Evolutionary conservation across 2,113 vertebrate species (phyloP).

Genomic region (Dryoscopus gambensis): DNA sequence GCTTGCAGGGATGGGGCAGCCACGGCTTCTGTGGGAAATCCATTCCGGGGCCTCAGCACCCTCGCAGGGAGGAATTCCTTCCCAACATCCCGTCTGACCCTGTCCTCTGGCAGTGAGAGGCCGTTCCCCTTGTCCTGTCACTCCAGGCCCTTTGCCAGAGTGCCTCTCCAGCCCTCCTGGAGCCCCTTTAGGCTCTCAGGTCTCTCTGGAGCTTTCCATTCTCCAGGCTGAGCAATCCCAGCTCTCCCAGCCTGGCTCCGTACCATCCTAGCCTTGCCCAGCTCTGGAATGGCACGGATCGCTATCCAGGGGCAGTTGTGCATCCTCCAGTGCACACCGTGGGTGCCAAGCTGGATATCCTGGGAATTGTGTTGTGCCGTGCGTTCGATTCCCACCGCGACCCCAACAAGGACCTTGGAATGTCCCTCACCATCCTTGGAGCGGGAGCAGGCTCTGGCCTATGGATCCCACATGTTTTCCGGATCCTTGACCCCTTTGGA

Average conservation of each 20-base stretch:
- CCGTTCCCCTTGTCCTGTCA: background rate
- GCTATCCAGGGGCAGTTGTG: background rate
- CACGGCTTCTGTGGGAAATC: background rate
- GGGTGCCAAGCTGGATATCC: background rate
- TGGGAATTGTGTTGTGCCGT: accelerated
- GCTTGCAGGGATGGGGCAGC: background rate
- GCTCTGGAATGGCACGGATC: background rate
- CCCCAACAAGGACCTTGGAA: accelerated
- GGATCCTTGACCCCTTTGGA: background rate
- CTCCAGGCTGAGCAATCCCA: background rate
- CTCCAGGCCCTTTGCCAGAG: background rate
- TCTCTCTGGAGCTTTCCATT: background rate
- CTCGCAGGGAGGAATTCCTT: background rate
- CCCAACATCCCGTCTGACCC: background rate
- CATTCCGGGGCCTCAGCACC: background rate
- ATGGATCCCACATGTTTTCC: accelerated
- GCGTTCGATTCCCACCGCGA: accelerated
- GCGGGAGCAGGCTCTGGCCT: accelerated
- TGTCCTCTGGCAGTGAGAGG: background rate
- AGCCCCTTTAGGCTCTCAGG: background rate
- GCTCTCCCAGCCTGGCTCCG: background rate
- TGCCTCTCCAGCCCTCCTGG: background rate
- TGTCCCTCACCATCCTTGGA: background rate
- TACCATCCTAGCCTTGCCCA: background rate
- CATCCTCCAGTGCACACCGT: accelerated